Evolutionary conservation across 2,888 invertebrate species (phyloP).

Genomic region (Dynastes grantii): DNA sequence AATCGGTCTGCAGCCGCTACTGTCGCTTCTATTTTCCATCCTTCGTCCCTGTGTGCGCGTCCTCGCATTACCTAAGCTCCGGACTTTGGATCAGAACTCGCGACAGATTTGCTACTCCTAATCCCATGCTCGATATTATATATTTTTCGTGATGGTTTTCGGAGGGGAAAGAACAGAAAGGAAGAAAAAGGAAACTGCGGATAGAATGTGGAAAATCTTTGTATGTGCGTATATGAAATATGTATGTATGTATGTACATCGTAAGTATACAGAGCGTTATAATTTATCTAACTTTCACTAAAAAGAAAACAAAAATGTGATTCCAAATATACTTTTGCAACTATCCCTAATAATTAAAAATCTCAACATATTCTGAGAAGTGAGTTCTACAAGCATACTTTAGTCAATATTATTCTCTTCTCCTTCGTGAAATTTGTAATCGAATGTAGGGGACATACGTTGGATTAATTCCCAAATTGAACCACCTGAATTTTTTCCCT

Average conservation of each 20-base stretch:
- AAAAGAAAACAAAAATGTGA: too few relatives aligned
- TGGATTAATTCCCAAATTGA: too few relatives aligned
- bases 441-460: too few relatives aligned
- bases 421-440: too few relatives aligned
- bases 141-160: conserved; percentile 56
- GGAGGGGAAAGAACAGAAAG: neutral
- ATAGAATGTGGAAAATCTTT: conserved; percentile 18
- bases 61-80: conserved; percentile 64
- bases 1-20: neutral
- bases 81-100: conserved; percentile 65
- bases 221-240: neutral
- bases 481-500: too few relatives aligned
- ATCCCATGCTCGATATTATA: conserved; percentile 68
- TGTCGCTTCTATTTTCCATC: neutral
- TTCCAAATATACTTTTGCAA: too few relatives aligned
- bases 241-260: too few relatives aligned
- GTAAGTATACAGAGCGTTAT: neutral
- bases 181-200: conserved; percentile 11
- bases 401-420: too few relatives aligned
- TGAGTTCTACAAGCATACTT: too few relatives aligned
- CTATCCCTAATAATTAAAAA: too few relatives aligned
- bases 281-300: too few relatives aligned
- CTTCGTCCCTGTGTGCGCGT: conserved; percentile 52
- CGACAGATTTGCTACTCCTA: conserved; percentile 70
- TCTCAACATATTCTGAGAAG: too few relatives aligned